Base-by-base conservation (phyloP, 2,113 vertebrate species). In the Oostethus manadensis region DNA sequence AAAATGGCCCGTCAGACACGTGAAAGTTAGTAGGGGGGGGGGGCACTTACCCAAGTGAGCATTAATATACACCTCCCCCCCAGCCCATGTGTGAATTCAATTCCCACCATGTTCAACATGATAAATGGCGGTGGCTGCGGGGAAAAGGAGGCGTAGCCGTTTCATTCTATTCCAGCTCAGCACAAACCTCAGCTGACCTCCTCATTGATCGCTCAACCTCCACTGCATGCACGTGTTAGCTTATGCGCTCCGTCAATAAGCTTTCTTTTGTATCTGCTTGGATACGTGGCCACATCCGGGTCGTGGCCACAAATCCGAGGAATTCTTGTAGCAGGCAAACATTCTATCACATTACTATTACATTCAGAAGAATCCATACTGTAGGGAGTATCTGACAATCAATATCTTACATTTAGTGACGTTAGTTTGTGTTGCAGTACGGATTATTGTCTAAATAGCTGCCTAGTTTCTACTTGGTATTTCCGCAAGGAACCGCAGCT, bases 31-130 rank as follows among this genome's bases (percentile, higher is more conserved):
- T 2, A 26, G 23, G 23, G 35, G 47, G 8, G 33, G 58, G 22
- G 56, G 5, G 66, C 48, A 22, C 7, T 60, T 29, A 45, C 33
- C 44, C 45, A 45, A 49, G 23, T 60, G 13, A 53, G 66, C 71
- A 69, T 73, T 60, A 64, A 73, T 58, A 70, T 38, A 56, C 16
- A 47, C 16, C n/a, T n/a, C n/a, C n/a, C n/a, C n/a, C 3, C 20
- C 45, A 15, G 56, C 68, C 61, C 62, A 76, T 64, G 69, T 65
- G 66, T 49, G 48, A 78, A 66, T 74, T 62, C 20, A 62, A 58
- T 51, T 66, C 57, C 62, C 58, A 49, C 51, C 38, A 1, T 63
- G 58, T 57, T 66, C 38, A 48, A 29, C 33, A 59, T 66, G 68
- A 73, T 71, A 53, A 70, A 78, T 57, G 40, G 48, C 42, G 22